Conservation (phyloP, 2,113 vertebrate species). For the Euleptes europaea region DNA sequence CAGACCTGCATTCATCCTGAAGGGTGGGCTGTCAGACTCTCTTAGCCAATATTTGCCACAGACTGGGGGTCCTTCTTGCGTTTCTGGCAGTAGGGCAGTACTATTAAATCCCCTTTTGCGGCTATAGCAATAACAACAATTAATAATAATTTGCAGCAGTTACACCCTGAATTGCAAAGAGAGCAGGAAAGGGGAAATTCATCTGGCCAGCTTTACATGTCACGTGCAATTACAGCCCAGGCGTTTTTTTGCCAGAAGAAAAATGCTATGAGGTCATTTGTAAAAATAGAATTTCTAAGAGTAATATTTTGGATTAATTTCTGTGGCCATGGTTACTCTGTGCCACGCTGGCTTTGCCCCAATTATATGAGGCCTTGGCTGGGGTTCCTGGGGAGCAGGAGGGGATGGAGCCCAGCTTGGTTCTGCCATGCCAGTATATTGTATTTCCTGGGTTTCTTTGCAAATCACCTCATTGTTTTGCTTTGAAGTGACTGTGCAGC, state of each 20-base stretch:
- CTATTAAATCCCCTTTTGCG: not conserved
- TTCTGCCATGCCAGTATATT: not conserved
- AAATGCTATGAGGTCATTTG: conserved; percentile 19
- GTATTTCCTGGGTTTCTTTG: not conserved
- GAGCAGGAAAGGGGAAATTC: not conserved
- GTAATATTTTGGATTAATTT: conserved; percentile 16
- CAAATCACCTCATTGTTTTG: conserved; percentile 1
- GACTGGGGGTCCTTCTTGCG: not conserved
- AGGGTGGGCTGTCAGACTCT: not conserved
- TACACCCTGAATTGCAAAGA: not conserved
- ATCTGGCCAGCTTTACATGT: not conserved
- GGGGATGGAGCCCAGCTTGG: not conserved
- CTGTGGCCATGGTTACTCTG: conserved; percentile 27
- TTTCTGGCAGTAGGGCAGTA: not conserved
- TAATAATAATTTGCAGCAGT: conserved; percentile 1
- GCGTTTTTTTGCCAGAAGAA: not conserved
- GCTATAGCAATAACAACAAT: not conserved
- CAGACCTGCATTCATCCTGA: not conserved
- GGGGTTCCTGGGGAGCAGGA: not conserved
- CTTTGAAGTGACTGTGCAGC: not conserved
- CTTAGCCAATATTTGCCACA: not conserved
- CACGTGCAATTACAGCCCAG: not conserved
- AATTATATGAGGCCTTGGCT: not conserved
- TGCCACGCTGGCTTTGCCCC: not conserved
- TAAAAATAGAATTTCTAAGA: conserved; percentile 4